Base-by-base conservation (phyloP, 2,797 vertebrate species). In the Artibeus jamaicensis region DNA sequence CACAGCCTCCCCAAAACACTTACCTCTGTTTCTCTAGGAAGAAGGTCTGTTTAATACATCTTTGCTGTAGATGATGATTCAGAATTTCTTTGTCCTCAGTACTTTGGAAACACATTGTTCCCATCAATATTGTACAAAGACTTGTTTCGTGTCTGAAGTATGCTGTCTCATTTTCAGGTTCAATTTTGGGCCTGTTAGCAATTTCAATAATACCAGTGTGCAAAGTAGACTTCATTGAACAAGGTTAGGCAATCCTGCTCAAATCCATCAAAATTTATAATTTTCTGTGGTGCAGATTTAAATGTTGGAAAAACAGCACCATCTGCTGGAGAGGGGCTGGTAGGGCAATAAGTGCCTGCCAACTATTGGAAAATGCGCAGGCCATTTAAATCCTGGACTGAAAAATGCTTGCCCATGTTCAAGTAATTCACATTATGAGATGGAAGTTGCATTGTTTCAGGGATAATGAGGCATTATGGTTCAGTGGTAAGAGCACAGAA, bases 241-340 rank as follows among this genome's bases (percentile, higher is more conserved):
- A 96, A 55, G 50, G 44, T 89, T 85, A 78, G 91, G 89, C 76
- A 76, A 57, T 8, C 37, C 24, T 55, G 74, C n/a, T 57, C 42
- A 89, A 95, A 96, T 94, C 55, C 84, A 94, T 93, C 42, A 21
- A 14, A 79, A 9, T 11, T 0, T 0, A 5, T 1, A 3, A 21
- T 42, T 59, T 73, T 32, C 29, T 78, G 42, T 24, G 15, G 84
- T 89, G 5, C 5, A 0, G 84, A 95, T 84, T 76, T 73, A 91
- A 98, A 96, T 91, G 32, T 67, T 97, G 91, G 93, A 74, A 96
- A 96, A 97, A 96, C 92, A 98, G 97, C 98, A 97, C 98, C 98
- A 98, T 97, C 98, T 98, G 81, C 98, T 98, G 98, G 98, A 97
- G 92, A 96, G 84, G 91, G 91, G 42, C 42, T 91, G 26, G 59